Evolutionary conservation across 1,140 invertebrate genomes (phyloP).

Genomic region (Calliopsis andreniformis): DNA sequence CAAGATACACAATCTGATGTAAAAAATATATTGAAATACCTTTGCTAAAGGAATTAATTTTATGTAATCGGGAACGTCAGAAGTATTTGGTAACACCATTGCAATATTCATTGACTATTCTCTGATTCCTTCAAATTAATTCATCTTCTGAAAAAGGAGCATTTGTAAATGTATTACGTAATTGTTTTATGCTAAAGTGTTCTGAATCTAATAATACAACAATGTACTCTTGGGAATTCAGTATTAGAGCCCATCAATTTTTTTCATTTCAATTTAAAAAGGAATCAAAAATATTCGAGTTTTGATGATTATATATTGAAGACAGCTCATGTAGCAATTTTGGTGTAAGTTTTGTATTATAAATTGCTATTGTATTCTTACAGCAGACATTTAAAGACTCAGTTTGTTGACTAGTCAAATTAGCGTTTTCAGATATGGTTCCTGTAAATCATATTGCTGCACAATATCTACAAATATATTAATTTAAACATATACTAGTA

Average conservation of each 20-base stretch:
- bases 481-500: constrained; percentile 49
- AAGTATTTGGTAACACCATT: not conserved
- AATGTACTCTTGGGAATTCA: constrained; percentile 33
- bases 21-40: not conserved
- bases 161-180: constrained; percentile 39
- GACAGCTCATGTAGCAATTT: constrained; percentile 18
- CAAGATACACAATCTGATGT: not conserved
- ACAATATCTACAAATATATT: constrained; percentile 65
- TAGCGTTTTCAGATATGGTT: constrained; percentile 69
- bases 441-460: constrained; percentile 70
- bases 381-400: not conserved
- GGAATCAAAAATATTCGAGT: constrained; percentile 33
- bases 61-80: too few relatives aligned
- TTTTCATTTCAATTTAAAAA: constrained; percentile 13
- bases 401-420: constrained; percentile 63
- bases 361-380: constrained; percentile 30
- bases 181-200: constrained; percentile 36
- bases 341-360: constrained; percentile 20
- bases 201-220: constrained; percentile 38
- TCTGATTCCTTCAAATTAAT: not conserved
- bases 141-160: not conserved
- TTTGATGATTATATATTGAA: constrained; percentile 4
- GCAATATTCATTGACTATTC: not conserved
- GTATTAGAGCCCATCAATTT: constrained; percentile 16
- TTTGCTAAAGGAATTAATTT: not conserved